Conservation (phyloP, 2,797 vertebrate species). For the Sternotherus odoratus region DNA sequence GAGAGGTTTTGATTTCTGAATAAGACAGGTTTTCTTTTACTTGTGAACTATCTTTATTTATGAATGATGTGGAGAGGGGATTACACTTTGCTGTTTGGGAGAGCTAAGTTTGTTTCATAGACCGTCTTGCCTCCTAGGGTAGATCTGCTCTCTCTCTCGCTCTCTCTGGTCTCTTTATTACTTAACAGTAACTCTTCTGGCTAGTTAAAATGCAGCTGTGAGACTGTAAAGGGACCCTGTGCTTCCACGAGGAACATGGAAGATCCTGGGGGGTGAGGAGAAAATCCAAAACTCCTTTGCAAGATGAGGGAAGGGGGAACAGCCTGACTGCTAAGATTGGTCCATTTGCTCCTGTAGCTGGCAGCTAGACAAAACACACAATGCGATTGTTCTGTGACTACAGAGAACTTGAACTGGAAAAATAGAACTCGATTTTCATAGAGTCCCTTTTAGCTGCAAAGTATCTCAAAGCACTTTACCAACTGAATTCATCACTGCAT, state of each 20-base stretch:
- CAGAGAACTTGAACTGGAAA: neutral
- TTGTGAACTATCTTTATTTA: neutral
- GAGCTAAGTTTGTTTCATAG: neutral
- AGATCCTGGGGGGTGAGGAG: neutral
- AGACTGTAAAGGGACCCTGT: neutral
- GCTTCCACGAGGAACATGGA: neutral
- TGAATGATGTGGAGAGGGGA: neutral
- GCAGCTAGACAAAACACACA: neutral
- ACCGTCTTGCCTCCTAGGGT: fast-evolving
- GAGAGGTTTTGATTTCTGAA: neutral
- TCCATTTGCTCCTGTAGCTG: neutral
- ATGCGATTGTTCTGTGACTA: neutral
- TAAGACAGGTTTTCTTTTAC: neutral
- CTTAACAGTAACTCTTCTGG: neutral
- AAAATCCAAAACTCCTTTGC: neutral
- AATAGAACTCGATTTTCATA: neutral
- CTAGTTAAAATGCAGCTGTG: neutral
- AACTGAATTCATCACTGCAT: neutral
- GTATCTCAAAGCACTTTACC: neutral
- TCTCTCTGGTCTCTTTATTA: neutral
- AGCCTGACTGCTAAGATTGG: neutral
- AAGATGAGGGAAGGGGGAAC: too few species aligned
- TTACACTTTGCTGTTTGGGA: neutral
- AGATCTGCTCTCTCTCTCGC: neutral
- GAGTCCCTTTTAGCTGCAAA: slow-evolving; percentile 8